Conservation (phyloP, 2,113 vertebrate species). For the Lagopus muta region DNA sequence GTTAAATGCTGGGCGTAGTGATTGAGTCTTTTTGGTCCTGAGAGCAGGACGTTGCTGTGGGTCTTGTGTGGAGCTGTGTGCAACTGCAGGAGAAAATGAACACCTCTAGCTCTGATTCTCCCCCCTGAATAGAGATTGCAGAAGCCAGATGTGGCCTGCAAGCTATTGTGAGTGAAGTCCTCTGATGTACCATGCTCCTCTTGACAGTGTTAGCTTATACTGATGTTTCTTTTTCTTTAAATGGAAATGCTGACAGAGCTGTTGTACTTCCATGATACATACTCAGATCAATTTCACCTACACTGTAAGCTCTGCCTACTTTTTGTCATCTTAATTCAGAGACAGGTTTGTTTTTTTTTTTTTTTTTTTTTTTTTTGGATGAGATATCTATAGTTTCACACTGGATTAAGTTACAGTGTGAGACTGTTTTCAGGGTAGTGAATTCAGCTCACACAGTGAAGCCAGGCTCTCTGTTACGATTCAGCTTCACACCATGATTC, state of each 20-base stretch:
- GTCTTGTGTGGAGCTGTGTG: accelerated
- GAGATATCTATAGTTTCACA: slow-evolving; percentile 15
- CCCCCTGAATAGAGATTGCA: neutral
- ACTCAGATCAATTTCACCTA: slow-evolving; percentile 13
- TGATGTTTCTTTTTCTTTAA: slow-evolving; percentile 33
- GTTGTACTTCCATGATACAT: neutral
- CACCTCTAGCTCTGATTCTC: neutral
- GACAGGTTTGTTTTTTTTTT: neutral
- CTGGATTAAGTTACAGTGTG: slow-evolving; percentile 26
- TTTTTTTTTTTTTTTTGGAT: neutral
- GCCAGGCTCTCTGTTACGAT: neutral
- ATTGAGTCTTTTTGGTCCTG: neutral
- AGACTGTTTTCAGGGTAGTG: slow-evolving; percentile 5
- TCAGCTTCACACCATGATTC: neutral
- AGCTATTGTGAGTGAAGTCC: neutral
- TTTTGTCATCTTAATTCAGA: slow-evolving; percentile 42
- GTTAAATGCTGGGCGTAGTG: neutral
- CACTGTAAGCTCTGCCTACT: neutral
- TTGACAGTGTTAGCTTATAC: neutral
- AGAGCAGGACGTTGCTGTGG: neutral
- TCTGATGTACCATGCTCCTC: neutral
- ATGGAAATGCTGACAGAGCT: slow-evolving; percentile 18
- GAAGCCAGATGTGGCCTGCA: neutral
- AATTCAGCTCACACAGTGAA: neutral
- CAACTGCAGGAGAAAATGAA: neutral